A percentile compares a stretch with the other conserved stretches of the same genome.
Evolutionary conservation across 2,113 vertebrate species (phyloP).

Genomic region (Fulmarus glacialis): DNA sequence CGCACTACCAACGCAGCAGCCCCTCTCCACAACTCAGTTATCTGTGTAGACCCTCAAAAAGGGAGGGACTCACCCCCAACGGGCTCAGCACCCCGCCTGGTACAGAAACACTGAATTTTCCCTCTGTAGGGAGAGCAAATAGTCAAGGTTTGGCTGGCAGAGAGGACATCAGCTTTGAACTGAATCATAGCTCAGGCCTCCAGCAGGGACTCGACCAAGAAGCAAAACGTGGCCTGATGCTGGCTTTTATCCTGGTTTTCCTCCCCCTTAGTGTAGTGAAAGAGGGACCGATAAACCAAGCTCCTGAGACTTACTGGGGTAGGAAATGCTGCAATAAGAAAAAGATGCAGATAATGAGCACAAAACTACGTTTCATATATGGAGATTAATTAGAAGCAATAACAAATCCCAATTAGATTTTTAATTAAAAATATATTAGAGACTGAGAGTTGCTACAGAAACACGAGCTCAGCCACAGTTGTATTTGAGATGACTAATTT

Average conservation of each 20-base stretch:
- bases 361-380: background rate
- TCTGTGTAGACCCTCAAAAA: background rate
- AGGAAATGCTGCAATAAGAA: background rate
- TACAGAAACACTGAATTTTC: background rate
- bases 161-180: background rate
- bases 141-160: background rate
- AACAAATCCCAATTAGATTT: background rate
- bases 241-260: background rate
- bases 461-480: background rate
- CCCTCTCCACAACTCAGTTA: background rate
- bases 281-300: background rate
- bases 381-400: background rate
- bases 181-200: background rate
- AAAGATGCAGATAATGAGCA: background rate
- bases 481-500: background rate
- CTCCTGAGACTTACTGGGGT: background rate
- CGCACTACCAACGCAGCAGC: accelerated
- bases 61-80: accelerated
- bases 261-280: background rate
- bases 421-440: conserved; percentile 7
- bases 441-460: background rate
- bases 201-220: background rate
- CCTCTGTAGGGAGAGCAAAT: background rate
- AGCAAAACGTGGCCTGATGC: background rate
- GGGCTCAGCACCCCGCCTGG: background rate